Percentiles rank a stretch among this genome's conserved stretches.
Evolutionary conservation across 37 sponge, comb jelly and placozoan genomes (phyloP).

Genomic region (Oscarella lobularis): DNA sequence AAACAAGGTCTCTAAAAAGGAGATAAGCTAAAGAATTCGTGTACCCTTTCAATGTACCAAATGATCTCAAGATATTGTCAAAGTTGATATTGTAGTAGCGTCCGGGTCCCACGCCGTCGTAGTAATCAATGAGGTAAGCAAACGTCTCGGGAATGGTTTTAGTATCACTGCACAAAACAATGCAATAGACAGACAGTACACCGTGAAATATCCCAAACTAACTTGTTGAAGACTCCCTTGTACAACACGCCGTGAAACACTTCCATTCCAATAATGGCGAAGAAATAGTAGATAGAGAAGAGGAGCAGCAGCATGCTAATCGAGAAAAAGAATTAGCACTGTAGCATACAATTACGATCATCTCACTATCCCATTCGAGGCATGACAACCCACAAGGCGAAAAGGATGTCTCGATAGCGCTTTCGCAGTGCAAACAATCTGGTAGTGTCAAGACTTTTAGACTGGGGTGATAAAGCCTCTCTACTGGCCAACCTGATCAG

Average conservation of each 20-base stretch:
- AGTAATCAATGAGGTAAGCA: neutral
- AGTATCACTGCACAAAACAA: too few relatives aligned
- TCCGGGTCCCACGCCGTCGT: neutral
- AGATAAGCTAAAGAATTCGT: neutral
- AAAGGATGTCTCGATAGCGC: neutral
- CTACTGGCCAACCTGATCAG: neutral
- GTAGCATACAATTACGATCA: neutral
- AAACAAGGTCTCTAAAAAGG: neutral
- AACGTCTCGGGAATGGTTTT: neutral
- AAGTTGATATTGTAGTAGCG: neutral
- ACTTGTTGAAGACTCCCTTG: neutral
- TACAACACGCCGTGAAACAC: neutral
- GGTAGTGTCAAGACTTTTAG: neutral
- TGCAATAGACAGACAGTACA: neutral
- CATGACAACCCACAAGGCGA: neutral
- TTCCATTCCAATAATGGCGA: neutral
- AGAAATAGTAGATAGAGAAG: neutral
- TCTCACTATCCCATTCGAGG: neutral
- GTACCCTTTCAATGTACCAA: neutral
- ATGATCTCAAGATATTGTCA: neutral
- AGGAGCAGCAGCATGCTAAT: neutral
- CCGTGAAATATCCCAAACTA: neutral
- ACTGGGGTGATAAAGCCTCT: neutral
- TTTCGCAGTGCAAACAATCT: conserved; percentile 2
- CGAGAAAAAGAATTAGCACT: neutral